phyloP scores from a whole-genome alignment of 1,140 invertebrate species.

The Hyphantria cunea region DNA sequence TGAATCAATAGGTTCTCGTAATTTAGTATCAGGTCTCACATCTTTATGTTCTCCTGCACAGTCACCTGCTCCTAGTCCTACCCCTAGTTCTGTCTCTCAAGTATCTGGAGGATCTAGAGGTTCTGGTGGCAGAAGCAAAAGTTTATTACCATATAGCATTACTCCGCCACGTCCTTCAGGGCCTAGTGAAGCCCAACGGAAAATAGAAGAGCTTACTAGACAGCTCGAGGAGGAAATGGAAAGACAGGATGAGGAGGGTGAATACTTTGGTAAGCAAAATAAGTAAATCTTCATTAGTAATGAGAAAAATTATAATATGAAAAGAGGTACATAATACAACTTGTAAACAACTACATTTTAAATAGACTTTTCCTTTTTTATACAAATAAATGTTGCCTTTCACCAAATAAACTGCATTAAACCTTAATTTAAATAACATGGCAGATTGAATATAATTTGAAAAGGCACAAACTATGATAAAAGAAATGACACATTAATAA shows the following conservation, averaged over 20 bases:
- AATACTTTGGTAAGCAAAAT: slow-evolving; percentile 93
- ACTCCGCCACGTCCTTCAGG: slow-evolving; percentile 92
- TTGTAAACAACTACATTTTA: neutral
- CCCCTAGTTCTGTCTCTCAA: slow-evolving; percentile 79
- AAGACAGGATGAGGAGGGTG: slow-evolving; percentile 95
- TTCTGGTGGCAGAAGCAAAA: slow-evolving; percentile 85
- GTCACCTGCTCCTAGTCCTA: slow-evolving; percentile 77
- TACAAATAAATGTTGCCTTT: no score
- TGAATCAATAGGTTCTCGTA: slow-evolving; percentile 61
- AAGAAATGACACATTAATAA: no score
- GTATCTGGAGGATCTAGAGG: slow-evolving; percentile 74
- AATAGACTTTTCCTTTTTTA: no score
- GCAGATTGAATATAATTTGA: no score
- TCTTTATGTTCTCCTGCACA: slow-evolving; percentile 68
- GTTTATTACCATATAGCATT: slow-evolving; percentile 92
- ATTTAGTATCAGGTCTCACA: slow-evolving; percentile 65
- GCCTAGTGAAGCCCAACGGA: slow-evolving; percentile 94
- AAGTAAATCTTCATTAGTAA: neutral
- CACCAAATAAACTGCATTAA: no score
- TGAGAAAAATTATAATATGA: neutral
- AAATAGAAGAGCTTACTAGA: slow-evolving; percentile 94
- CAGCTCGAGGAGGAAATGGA: slow-evolving; percentile 97
- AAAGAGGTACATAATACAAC: neutral
- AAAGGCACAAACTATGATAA: no score
- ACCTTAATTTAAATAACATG: no score